These are phyloP conservation scores for Bungarus multicinctus DNA, from an alignment of 2,113 vertebrate genomes.

Conservation along the genomic window DNA sequence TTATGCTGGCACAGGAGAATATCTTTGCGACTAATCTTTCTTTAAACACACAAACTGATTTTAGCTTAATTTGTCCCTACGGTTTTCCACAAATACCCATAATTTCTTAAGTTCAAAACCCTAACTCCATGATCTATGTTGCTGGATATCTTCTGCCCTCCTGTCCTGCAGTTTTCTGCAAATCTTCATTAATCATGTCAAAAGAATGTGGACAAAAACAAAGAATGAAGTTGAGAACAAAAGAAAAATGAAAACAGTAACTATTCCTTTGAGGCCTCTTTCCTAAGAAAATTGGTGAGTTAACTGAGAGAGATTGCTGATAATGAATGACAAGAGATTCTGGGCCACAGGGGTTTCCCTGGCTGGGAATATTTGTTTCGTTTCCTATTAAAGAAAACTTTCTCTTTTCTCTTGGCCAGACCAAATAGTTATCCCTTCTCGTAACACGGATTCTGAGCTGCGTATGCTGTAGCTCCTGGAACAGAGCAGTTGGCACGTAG, in stretches of 20 bases:
- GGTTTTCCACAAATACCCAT: background rate
- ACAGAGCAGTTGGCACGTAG: conserved; percentile 4
- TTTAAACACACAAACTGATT: background rate
- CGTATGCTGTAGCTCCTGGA: background rate
- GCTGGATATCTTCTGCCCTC: background rate
- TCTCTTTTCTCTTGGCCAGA: background rate
- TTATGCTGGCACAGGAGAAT: background rate
- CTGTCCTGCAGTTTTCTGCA: background rate
- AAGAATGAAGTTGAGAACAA: background rate
- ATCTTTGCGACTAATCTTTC: background rate
- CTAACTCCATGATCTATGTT: background rate
- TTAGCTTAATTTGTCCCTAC: background rate
- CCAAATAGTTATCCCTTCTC: background rate
- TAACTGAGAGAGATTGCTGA: background rate
- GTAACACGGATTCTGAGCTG: conserved; percentile 5
- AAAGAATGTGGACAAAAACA: background rate
- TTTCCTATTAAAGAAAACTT: background rate
- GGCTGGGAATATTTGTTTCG: background rate
- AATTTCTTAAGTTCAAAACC: background rate
- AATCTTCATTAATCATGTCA: background rate
- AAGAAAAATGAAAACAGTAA: background rate
- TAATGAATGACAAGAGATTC: background rate
- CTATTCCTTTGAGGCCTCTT: background rate
- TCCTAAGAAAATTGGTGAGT: background rate
- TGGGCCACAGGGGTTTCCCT: conserved; percentile 4